Percentiles rank a stretch among this genome's conserved stretches.
Conservation (phyloP, 1,140 invertebrate species). For the Aphis craccivora region DNA sequence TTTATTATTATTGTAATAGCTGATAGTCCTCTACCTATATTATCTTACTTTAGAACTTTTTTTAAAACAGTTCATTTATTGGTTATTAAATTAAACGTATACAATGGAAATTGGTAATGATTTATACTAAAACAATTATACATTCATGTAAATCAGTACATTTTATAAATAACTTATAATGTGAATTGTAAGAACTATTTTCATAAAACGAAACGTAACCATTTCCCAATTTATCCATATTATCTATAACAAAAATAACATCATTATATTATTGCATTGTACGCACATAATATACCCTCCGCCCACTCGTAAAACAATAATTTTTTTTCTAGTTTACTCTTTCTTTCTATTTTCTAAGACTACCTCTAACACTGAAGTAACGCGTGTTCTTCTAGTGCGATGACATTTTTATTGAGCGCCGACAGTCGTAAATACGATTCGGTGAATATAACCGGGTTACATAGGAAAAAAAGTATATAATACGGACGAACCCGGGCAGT, state of each 20-base stretch:
- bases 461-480: conserved; percentile 45
- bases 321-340: conserved; percentile 32
- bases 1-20: not conserved
- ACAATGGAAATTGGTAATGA: not conserved
- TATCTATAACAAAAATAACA: not conserved
- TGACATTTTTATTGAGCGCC: conserved; percentile 47
- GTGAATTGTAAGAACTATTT: not conserved
- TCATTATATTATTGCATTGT: not conserved
- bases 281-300: not conserved
- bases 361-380: conserved; percentile 26
- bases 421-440: conserved; percentile 51
- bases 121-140: not conserved
- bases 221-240: not conserved
- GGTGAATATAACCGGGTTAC: conserved; percentile 53
- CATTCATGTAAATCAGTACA: not conserved
- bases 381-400: conserved; percentile 10
- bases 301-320: conserved; percentile 29
- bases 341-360: not conserved
- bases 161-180: not conserved
- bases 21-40: not conserved
- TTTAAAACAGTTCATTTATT: not conserved
- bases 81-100: not conserved
- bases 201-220: not conserved
- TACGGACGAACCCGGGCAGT: conserved; percentile 35
- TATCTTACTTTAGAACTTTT: not conserved